Conservation (phyloP, 2,888 invertebrate species). For the Drosophila niveifrons region DNA sequence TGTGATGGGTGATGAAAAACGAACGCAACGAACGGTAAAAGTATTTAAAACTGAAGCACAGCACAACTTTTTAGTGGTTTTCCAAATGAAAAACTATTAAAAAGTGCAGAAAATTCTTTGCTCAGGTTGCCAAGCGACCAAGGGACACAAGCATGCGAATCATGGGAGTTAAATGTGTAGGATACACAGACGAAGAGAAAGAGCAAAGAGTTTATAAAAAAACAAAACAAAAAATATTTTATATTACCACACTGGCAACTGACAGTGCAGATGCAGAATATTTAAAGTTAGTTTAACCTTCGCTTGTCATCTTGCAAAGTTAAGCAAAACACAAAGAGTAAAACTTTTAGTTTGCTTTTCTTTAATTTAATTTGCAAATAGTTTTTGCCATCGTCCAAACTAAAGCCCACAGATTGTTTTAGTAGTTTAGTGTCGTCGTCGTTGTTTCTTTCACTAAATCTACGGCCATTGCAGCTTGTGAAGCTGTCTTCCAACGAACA, state of each 20-base stretch:
- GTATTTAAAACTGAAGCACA: conserved; percentile 63
- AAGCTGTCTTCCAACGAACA: conserved; percentile 1
- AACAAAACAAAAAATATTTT: background rate
- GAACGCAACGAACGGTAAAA: conserved; percentile 39
- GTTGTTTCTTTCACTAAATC: conserved; percentile 3
- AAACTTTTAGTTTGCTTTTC: conserved; percentile 26
- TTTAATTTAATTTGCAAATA: conserved; percentile 50
- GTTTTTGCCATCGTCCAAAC: conserved; percentile 29
- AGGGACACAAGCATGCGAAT: background rate
- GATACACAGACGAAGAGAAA: background rate
- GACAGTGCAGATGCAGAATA: conserved; percentile 17
- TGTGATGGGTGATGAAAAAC: conserved; percentile 12
- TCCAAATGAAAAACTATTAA: conserved; percentile 72
- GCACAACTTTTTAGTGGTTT: conserved; percentile 67
- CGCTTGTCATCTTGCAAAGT: conserved; percentile 26
- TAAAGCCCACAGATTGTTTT: conserved; percentile 15
- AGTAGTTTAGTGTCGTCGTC: conserved; percentile 3
- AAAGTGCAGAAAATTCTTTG: conserved; percentile 63
- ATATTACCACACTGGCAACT: conserved; percentile 20
- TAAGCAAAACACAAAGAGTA: conserved; percentile 23
- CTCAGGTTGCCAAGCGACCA: conserved; percentile 21
- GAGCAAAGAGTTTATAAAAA: conserved; percentile 3
- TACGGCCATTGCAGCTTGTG: conserved; percentile 8
- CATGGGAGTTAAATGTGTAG: background rate
- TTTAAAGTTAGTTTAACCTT: conserved; percentile 45